phyloP scores from a whole-genome alignment of 2,888 invertebrate genomes.

The Aphodius granarius region DNA sequence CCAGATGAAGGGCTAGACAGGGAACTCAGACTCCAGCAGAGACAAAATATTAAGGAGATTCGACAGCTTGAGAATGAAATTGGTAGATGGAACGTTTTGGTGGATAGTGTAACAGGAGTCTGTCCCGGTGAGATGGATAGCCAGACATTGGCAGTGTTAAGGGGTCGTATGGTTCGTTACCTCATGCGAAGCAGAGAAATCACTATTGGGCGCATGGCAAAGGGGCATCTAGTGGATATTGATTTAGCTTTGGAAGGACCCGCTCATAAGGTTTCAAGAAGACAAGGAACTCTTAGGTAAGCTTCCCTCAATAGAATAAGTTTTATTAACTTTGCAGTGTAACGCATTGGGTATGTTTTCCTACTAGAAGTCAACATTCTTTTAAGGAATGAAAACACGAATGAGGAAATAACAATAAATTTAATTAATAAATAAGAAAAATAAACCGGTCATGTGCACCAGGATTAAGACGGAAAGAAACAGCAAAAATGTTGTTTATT shows the following conservation, averaged over 20 bases:
- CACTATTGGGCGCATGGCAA: slow-evolving; percentile 87
- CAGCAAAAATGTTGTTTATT: too few relatives aligned
- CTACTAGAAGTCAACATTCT: background rate
- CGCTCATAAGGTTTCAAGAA: slow-evolving; percentile 88
- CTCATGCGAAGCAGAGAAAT: slow-evolving; percentile 95
- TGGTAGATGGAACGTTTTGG: slow-evolving; percentile 88
- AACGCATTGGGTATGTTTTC: background rate
- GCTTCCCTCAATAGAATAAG: background rate
- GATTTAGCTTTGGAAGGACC: slow-evolving; percentile 93
- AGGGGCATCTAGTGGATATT: slow-evolving; percentile 88
- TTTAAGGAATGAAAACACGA: too few relatives aligned
- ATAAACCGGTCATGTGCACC: too few relatives aligned
- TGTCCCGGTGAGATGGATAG: slow-evolving; percentile 88
- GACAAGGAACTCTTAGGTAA: slow-evolving; percentile 84
- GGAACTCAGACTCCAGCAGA: slow-evolving; percentile 64
- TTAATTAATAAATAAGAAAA: too few relatives aligned
- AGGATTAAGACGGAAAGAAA: too few relatives aligned
- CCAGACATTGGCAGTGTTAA: slow-evolving; percentile 89
- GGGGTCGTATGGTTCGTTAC: slow-evolving; percentile 90
- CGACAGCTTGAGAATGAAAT: slow-evolving; percentile 86
- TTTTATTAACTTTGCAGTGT: background rate
- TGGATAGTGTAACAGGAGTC: slow-evolving; percentile 85
- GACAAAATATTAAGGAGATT: slow-evolving; percentile 64
- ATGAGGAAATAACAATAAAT: too few relatives aligned
- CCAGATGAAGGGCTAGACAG: slow-evolving; percentile 81